Conservation (phyloP, 64 coral and sea anemone genomes). For the Montipora efflorescens region DNA sequence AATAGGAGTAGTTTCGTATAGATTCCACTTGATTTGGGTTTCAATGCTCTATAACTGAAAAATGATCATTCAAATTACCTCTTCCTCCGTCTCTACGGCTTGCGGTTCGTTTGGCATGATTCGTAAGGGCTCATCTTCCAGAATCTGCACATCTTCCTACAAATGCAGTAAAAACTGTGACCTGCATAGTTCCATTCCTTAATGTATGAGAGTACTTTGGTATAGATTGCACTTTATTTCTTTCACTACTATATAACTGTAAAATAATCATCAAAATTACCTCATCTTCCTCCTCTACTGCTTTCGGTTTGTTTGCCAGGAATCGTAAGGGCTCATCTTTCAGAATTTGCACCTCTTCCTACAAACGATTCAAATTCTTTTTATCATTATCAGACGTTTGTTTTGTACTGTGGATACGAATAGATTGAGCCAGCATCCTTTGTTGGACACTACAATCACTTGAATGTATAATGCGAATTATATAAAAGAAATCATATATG, state of each 20-base stretch:
- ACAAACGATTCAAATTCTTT: slow-evolving; percentile 26
- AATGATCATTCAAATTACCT: slow-evolving; percentile 14
- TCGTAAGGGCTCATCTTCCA: no score
- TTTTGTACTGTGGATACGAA: slow-evolving; percentile 22
- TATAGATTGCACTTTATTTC: slow-evolving; percentile 27
- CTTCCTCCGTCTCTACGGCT: slow-evolving; percentile 12
- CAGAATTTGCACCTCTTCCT: slow-evolving; percentile 24
- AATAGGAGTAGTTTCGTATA: slow-evolving; percentile 20
- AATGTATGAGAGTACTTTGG: neutral
- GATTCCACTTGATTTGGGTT: slow-evolving; percentile 22
- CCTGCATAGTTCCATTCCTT: slow-evolving; percentile 21
- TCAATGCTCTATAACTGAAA: neutral
- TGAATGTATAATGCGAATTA: slow-evolving; percentile 13
- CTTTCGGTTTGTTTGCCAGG: slow-evolving; percentile 4
- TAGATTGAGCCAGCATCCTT: slow-evolving; percentile 21
- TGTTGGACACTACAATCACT: slow-evolving; percentile 25
- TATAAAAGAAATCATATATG: slow-evolving; percentile 23
- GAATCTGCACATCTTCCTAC: slow-evolving; percentile 19
- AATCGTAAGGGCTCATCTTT: slow-evolving; percentile 19
- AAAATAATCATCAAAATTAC: slow-evolving; percentile 12
- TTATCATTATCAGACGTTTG: slow-evolving; percentile 20
- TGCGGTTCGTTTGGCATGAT: slow-evolving; percentile 17
- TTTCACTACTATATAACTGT: slow-evolving; percentile 4
- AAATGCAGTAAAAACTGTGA: slow-evolving; percentile 18
- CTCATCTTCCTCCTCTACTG: slow-evolving; percentile 11